A percentile compares a stretch with the other conserved stretches of the same genome.
Evolutionary conservation across 2,888 invertebrate genomes (phyloP).

Genomic region (Pocota personata): DNA sequence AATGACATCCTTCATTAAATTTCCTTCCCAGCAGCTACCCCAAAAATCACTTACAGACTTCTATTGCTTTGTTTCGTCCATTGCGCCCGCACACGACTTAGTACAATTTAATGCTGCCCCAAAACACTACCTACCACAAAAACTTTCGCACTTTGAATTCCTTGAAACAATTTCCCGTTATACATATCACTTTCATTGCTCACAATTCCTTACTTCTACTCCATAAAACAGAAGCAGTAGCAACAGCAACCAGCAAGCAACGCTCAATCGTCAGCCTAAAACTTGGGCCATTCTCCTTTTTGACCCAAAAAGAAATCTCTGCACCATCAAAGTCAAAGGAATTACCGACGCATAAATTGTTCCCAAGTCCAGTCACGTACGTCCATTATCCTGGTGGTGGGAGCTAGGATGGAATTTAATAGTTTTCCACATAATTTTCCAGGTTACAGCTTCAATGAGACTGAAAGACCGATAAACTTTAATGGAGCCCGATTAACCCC

Average conservation of each 20-base stretch:
- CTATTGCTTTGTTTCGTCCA: conserved; percentile 8
- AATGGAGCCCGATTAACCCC: conserved; percentile 71
- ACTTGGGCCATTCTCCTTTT: conserved; percentile 18
- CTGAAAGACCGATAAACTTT: conserved; percentile 65
- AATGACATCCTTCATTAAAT: conserved; percentile 53
- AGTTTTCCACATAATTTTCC: conserved; percentile 73
- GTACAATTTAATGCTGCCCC: conserved; percentile 20
- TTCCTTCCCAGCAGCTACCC: neutral
- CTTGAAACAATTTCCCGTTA: conserved; percentile 66
- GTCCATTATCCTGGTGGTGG: conserved; percentile 42
- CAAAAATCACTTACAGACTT: conserved; percentile 3
- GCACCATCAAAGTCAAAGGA: conserved; percentile 44
- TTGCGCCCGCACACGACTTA: conserved; percentile 34
- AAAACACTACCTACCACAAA: neutral
- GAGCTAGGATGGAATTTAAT: conserved; percentile 53
- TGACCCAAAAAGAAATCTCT: conserved; percentile 39
- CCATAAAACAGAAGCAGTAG: conserved; percentile 55
- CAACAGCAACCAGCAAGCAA: neutral
- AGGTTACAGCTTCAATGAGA: conserved; percentile 68
- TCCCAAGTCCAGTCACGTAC: conserved; percentile 70
- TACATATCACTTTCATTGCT: conserved; percentile 61
- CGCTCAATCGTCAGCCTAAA: neutral
- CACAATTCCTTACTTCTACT: conserved; percentile 57
- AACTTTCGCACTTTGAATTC: conserved; percentile 71
- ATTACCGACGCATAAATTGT: conserved; percentile 67